A percentile compares a stretch with the other conserved stretches of the same genome.
phyloP scores from a whole-genome alignment of 2,888 invertebrate species.

The Baronia brevicornis region DNA sequence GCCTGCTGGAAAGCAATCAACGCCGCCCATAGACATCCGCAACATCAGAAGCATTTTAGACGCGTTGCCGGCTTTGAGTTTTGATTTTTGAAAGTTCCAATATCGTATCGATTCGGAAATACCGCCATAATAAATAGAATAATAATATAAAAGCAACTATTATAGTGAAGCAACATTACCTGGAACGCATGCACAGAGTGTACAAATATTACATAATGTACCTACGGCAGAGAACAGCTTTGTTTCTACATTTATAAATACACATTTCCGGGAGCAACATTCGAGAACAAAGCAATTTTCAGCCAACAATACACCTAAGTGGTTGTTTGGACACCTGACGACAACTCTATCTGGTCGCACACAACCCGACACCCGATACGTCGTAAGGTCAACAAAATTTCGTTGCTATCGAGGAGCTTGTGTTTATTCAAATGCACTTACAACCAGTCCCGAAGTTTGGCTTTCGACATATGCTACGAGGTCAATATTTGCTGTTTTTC shows the following conservation, averaged over 20 bases:
- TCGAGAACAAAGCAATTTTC: neutral
- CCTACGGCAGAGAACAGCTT: too few relatives aligned
- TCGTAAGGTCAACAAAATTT: constrained; percentile 62
- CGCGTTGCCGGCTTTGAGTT: too few relatives aligned
- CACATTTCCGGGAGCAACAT: constrained; percentile 7
- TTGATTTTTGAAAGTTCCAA: too few relatives aligned
- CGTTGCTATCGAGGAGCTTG: constrained; percentile 56
- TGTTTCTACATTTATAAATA: too few relatives aligned
- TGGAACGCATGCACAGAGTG: neutral
- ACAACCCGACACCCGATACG: constrained; percentile 56
- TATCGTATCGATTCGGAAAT: too few relatives aligned
- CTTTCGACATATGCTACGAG: constrained; percentile 71
- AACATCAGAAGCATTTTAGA: too few relatives aligned
- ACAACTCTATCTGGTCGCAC: constrained; percentile 53
- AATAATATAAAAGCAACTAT: too few relatives aligned
- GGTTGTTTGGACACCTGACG: constrained; percentile 56
- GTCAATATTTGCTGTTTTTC: constrained; percentile 69
- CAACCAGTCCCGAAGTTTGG: constrained; percentile 55
- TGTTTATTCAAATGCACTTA: constrained; percentile 73
- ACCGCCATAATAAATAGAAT: too few relatives aligned
- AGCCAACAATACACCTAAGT: constrained; percentile 6
- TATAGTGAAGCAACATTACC: neutral
- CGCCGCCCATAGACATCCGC: too few relatives aligned
- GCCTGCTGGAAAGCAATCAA: too few relatives aligned
- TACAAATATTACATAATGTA: too few relatives aligned